Evolutionary conservation across 2,888 invertebrate genomes (phyloP).

Genomic region (Limulus polyphemus): DNA sequence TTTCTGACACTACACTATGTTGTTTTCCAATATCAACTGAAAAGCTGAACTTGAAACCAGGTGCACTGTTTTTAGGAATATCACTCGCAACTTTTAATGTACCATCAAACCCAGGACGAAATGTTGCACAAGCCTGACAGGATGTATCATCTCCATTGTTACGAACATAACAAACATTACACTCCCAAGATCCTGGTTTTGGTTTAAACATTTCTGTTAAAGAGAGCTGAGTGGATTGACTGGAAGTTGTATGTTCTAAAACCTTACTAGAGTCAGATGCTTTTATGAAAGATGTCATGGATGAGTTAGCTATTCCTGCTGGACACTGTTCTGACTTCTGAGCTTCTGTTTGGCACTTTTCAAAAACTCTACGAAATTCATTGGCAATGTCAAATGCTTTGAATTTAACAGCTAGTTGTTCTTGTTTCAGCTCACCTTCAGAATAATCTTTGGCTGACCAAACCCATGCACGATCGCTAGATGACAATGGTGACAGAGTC

Average conservation of each 20-base stretch:
- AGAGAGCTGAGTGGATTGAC: constrained; percentile 6
- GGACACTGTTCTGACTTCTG: background rate
- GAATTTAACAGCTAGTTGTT: constrained; percentile 63
- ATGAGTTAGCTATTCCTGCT: too few relatives aligned
- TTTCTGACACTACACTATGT: background rate
- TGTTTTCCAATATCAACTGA: background rate
- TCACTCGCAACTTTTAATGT: too few relatives aligned
- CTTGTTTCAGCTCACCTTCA: constrained; percentile 50
- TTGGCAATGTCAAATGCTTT: constrained; percentile 38
- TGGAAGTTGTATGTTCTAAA: background rate
- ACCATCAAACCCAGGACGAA: too few relatives aligned
- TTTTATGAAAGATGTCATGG: too few relatives aligned
- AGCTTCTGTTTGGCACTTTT: constrained; percentile 11
- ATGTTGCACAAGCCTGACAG: constrained; percentile 44
- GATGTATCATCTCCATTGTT: constrained; percentile 42
- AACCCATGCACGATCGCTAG: constrained; percentile 30
- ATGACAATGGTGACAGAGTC: constrained; percentile 29
- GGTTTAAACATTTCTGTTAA: constrained; percentile 43
- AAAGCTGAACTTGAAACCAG: constrained; percentile 1
- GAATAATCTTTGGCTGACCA: constrained; percentile 36
- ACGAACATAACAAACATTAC: constrained; percentile 48
- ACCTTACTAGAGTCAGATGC: background rate
- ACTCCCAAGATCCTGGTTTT: constrained; percentile 50
- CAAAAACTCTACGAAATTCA: constrained; percentile 17
- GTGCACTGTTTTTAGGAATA: too few relatives aligned